Evolutionary conservation across 2,113 vertebrate species (phyloP).

Genomic region (Misgurnus anguillicaudatus): DNA sequence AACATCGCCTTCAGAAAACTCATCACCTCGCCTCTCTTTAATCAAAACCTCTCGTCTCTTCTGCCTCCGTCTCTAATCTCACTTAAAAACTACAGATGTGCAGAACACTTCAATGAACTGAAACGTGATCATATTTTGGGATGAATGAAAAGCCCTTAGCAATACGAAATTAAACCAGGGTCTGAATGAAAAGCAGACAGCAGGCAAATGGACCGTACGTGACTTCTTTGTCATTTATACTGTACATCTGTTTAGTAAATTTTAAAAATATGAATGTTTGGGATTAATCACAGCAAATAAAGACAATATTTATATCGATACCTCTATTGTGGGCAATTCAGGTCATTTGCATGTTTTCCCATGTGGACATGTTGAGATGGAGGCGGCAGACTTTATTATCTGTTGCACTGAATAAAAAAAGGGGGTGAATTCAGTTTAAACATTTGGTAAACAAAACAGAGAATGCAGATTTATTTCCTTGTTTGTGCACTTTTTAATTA

Average conservation of each 20-base stretch:
- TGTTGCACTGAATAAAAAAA: no score
- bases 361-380: no score
- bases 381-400: no score
- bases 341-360: no score
- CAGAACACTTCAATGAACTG: background rate
- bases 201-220: background rate
- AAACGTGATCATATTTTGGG: slow-evolving; percentile 3
- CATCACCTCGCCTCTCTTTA: background rate
- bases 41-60: background rate
- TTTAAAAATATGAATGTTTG: no score
- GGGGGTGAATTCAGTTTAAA: no score
- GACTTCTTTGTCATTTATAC: no score
- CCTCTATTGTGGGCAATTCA: background rate
- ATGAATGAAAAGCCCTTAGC: background rate
- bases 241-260: background rate
- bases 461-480: no score
- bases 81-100: background rate
- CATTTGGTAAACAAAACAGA: no score
- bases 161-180: background rate
- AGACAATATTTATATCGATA: no score
- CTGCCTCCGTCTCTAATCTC: background rate
- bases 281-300: no score
- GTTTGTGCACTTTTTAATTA: background rate
- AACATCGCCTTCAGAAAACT: background rate
- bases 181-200: slow-evolving; percentile 8